Conservation (phyloP, 2,797 vertebrate species). For the Takifugu rubripes region DNA sequence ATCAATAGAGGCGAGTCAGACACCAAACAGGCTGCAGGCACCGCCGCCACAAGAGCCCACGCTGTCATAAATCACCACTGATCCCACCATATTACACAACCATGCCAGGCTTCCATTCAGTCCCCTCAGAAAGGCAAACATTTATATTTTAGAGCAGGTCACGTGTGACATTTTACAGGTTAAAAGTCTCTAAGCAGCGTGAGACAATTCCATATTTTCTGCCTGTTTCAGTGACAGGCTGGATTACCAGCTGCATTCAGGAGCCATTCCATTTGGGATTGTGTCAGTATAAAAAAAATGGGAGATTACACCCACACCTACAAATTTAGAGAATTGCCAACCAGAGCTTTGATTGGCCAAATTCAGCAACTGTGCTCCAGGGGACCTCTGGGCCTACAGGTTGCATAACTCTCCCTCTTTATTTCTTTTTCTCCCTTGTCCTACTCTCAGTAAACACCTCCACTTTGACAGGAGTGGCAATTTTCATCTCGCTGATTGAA, state of each 20-base stretch:
- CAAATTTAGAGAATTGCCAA: conserved; percentile 22
- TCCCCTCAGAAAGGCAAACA: conserved; percentile 40
- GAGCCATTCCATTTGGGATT: conserved; percentile 32
- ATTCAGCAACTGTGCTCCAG: conserved; percentile 29
- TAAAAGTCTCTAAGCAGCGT: conserved; percentile 14
- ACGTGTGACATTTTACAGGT: conserved; percentile 40
- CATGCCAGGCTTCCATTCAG: conserved; percentile 43
- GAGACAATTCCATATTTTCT: conserved; percentile 11
- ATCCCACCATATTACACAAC: conserved; percentile 61
- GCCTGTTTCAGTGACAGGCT: neutral
- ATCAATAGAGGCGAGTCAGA: conserved; percentile 43
- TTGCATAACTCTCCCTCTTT: conserved; percentile 70
- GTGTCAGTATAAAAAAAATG: conserved; percentile 31
- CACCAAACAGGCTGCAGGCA: conserved; percentile 37
- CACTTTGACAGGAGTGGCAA: conserved; percentile 76
- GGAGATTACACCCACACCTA: conserved; percentile 19
- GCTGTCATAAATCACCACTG: conserved; percentile 51
- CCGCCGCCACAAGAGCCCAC: conserved; percentile 31
- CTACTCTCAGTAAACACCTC: conserved; percentile 76
- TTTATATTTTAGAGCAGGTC: conserved; percentile 55
- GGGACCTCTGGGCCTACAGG: conserved; percentile 46
- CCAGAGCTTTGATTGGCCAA: conserved; percentile 23
- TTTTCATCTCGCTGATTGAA: conserved; percentile 80
- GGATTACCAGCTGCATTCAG: conserved; percentile 11
- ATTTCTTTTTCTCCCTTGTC: conserved; percentile 59